Evolutionary conservation across 2,888 invertebrate species (phyloP), one percentile per base, ranked within the genome.

Genomic region (Temnothorax ravouxi): DNA sequence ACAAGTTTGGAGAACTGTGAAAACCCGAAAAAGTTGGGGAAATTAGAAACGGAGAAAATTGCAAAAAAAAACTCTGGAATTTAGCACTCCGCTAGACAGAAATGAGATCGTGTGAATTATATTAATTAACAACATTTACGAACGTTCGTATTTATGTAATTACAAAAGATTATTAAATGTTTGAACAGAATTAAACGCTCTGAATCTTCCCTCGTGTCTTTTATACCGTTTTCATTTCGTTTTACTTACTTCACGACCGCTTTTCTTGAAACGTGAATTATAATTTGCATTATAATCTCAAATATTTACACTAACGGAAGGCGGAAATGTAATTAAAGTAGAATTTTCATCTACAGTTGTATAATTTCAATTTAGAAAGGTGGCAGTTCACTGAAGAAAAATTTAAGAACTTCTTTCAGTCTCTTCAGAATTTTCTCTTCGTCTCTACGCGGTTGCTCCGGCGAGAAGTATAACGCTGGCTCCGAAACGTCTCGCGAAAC

Each of bases 291-390:
- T 9, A 34, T 21, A 44, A 62, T 61, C 3, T 47, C 15, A 44
- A 9, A 47, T 34, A 44, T 64, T 34, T 34, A 29, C 47, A 11
- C 3, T 59, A 18, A 38, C 11, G 4, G 44, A 41, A 29, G 15
- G 0, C 5, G 59, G 8, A 62, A 75, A 52, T 76, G 9, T 76
- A 76, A 52, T 76, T 76, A 41, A 76, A 76, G 13, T 41, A n/a
- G 25, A 11, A 11, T 56, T 72, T 72, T 18, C 18, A 41, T 41
- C 34, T 15, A 13, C 41, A 25, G 3, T 41, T 56, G 38, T 59
- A 18, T 59, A 18, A 59, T 59, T 59, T 67, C 2, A 54, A 64
- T 64, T 41, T 15, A 29, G 15, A 50, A 67, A 29, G 18, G 21
- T 13, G 34, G 8, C 41, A 69, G 21, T 9, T 62, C 44, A 18